Conservation (phyloP, 2,888 invertebrate genomes). For the Ceraclea dissimilis region DNA sequence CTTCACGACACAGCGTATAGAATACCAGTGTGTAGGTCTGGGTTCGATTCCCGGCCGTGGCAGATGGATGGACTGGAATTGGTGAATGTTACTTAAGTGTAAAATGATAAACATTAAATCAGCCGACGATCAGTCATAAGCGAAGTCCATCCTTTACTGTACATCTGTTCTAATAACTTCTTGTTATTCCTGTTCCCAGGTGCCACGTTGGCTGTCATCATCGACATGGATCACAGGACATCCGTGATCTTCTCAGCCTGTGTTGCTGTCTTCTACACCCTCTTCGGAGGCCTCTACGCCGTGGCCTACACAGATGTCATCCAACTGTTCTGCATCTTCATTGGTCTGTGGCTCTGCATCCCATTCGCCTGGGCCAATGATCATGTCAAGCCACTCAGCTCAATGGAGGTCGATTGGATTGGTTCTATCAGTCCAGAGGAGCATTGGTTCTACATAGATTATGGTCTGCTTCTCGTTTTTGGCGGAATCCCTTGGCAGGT, state of each 20-base stretch:
- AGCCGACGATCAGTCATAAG: too few relatives aligned
- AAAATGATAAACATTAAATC: too few relatives aligned
- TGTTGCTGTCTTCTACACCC: slow-evolving; percentile 95
- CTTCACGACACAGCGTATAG: too few relatives aligned
- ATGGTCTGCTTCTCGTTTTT: slow-evolving; percentile 80
- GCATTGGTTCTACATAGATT: slow-evolving; percentile 79
- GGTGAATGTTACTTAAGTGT: too few relatives aligned
- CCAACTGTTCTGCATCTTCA: slow-evolving; percentile 95
- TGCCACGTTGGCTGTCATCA: slow-evolving; percentile 93
- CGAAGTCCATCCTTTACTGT: too few relatives aligned
- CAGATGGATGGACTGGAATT: too few relatives aligned
- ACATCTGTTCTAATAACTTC: too few relatives aligned
- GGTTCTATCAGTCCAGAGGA: slow-evolving; percentile 66
- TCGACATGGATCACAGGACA: slow-evolving; percentile 88
- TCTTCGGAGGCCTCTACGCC: slow-evolving; percentile 95
- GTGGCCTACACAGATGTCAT: slow-evolving; percentile 99
- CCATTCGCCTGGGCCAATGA: slow-evolving; percentile 90
- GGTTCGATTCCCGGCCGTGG: too few relatives aligned
- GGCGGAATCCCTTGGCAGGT: slow-evolving; percentile 98
- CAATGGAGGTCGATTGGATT: slow-evolving; percentile 85
- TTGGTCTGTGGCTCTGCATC: slow-evolving; percentile 97
- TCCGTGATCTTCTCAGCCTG: slow-evolving; percentile 93
- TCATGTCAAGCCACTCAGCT: slow-evolving; percentile 73
- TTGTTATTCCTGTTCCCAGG: slow-evolving; percentile 48
- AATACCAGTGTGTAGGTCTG: too few relatives aligned